Conservation (phyloP, 2,888 invertebrate genomes). For the Apamea anceps region DNA sequence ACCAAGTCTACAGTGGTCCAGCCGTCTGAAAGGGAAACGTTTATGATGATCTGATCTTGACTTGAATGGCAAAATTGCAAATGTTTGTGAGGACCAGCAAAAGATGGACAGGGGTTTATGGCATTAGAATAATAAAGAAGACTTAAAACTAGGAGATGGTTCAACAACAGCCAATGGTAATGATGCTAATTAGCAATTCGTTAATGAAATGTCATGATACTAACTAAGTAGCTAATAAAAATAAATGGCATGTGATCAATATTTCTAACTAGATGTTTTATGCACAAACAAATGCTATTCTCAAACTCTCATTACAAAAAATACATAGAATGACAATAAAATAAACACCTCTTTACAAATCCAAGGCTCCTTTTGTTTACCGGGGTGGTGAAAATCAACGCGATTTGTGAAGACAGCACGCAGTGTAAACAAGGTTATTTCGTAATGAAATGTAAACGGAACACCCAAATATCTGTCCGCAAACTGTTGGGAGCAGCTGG, state of each 20-base stretch:
- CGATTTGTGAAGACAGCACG: slow-evolving; percentile 22
- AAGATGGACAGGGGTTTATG: not conserved
- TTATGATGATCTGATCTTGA: slow-evolving; percentile 19
- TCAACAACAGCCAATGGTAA: slow-evolving; percentile 18
- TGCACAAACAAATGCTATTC: slow-evolving; percentile 15
- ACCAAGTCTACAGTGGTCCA: slow-evolving; percentile 99
- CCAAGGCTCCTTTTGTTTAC: slow-evolving; percentile 53
- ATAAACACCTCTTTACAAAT: slow-evolving; percentile 57
- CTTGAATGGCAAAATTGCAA: not conserved
- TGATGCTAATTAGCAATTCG: slow-evolving; percentile 29
- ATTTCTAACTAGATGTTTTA: slow-evolving; percentile 20
- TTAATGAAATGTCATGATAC: slow-evolving; percentile 31
- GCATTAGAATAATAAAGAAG: slow-evolving; percentile 23
- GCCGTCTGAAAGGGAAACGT: slow-evolving; percentile 93
- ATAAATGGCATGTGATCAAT: slow-evolving; percentile 21
- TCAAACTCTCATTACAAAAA: slow-evolving; percentile 23
- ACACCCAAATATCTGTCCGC: slow-evolving; percentile 43
- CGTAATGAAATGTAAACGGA: slow-evolving; percentile 65
- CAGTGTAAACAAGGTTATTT: slow-evolving; percentile 60
- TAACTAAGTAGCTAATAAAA: slow-evolving; percentile 27
- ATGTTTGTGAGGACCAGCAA: slow-evolving; percentile 6
- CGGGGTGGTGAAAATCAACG: slow-evolving; percentile 38
- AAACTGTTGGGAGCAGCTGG: slow-evolving; percentile 51
- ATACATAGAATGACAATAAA: slow-evolving; percentile 26
- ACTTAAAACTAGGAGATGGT: slow-evolving; percentile 24